Base-by-base conservation (phyloP, 2,113 vertebrate genomes). In the Setophaga petechia region DNA sequence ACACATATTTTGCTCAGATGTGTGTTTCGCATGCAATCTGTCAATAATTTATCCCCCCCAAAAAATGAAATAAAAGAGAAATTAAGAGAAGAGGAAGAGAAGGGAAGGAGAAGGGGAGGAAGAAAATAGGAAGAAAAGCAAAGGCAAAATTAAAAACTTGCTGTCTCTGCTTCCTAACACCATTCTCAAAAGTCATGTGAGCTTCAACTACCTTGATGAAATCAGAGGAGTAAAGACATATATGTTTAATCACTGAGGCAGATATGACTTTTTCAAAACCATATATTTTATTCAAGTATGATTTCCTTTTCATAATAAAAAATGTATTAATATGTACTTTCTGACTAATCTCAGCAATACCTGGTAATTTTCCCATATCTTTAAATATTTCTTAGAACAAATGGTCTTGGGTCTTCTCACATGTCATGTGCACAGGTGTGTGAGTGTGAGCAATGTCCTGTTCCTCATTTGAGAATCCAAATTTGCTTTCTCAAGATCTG, bases 301-400 rank as follows among this genome's bases (percentile, higher is more conserved):
- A 98, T 98, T 98, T 98, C 98, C 98, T 98, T 98, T 97, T 96
- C 94, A 95, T 66, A 96, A 96, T 98, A 97, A 99, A 99, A 99
- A 98, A 98, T 98, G 98, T 94, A 99, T 98, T 97, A 95, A 93
- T 94, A 93, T 93, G 81, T 96, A 94, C 97, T 96, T 93, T 94
- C 78, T 88, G 95, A 98, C 94, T 97, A 98, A 98, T 98, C 98
- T 97, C 96, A 97, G 96, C 97, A 97, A 96, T 98, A 98, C 97
- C 97, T 97, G 93, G 94, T 95, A 97, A 97, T 98, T 98, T 97
- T 97, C 93, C 88, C 75, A 47, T 77, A 85, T 98, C 97, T 98
- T 99, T 98, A 98, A 99, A 98, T 98, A 98, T 98, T 98, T 98
- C 98, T 98, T 95, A 98, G 98, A 98, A 99, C 98, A 99, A 99